A percentile compares a stretch with the other conserved stretches of the same genome.
These are phyloP conservation scores for Tillus elongatus DNA, from an alignment of 2,888 invertebrate species.

Conservation along the genomic window DNA sequence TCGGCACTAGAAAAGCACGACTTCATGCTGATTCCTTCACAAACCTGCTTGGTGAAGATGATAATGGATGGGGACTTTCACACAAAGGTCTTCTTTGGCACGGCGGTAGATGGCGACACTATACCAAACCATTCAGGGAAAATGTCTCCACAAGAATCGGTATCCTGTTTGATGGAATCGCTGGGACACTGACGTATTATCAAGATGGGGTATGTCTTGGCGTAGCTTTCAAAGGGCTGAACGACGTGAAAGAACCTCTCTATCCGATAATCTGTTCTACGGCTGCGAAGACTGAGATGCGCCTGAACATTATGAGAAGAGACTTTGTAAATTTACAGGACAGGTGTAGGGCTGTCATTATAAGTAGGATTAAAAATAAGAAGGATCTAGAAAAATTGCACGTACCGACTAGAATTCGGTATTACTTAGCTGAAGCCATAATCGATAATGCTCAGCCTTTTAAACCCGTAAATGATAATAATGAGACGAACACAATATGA, in stretches of 20 bases:
- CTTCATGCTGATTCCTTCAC: constrained; percentile 59
- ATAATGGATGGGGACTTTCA: constrained; percentile 61
- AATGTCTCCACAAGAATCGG: constrained; percentile 60
- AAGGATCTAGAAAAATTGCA: constrained; percentile 48
- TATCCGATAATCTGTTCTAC: constrained; percentile 65
- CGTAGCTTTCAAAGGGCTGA: constrained; percentile 58
- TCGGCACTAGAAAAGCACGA: constrained; percentile 43
- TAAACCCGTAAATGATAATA: constrained; percentile 34
- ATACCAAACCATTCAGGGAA: constrained; percentile 60
- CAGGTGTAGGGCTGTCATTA: constrained; percentile 54
- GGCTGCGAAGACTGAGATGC: constrained; percentile 67
- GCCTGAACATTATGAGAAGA: constrained; percentile 49
- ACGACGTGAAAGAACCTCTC: constrained; percentile 52
- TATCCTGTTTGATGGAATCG: constrained; percentile 57
- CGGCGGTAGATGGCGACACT: constrained; percentile 51
- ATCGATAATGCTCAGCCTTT: constrained; percentile 37
- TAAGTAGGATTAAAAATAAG: constrained; percentile 45
- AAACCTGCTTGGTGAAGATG: constrained; percentile 63
- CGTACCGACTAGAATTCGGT: constrained; percentile 50
- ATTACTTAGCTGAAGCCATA: constrained; percentile 49
- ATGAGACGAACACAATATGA: constrained; percentile 8
- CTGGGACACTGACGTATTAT: constrained; percentile 61
- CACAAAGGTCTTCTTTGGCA: constrained; percentile 67
- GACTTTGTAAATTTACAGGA: constrained; percentile 62
- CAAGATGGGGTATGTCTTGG: constrained; percentile 62